Evolutionary conservation across 2,888 invertebrate species (phyloP), one percentile per base, ranked within the genome.

Genomic region (Plebejus argus): DNA sequence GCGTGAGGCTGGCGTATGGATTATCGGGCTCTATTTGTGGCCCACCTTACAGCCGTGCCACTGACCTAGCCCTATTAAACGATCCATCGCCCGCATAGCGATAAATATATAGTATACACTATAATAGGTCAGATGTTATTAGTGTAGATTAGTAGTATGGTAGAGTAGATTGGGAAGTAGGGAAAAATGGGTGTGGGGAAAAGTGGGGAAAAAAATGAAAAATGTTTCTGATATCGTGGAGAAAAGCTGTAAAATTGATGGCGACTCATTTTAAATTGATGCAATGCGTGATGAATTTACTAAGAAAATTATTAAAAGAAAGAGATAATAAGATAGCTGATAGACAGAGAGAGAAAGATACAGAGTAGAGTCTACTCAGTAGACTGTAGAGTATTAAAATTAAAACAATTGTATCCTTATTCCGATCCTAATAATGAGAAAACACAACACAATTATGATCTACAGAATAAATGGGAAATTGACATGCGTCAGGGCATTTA

Each of bases 31-130:
- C 45, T 75, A 75, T 75, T 61, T 75, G 74, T 53, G 76, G 76
- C 79, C 79, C 77, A 70, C 79, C 76, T 76, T 70, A 76, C 80
- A 79, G 76, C 76, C 80, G 81, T 80, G 80, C 82, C 80, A 82
- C 80, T 83, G 83, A 81, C 83, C 83, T 83, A 81, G 83, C 83
- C 80, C 82, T 78, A 79, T 80, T 81, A 82, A 83, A 70, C 10
- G 70, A 71, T 53, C 77, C 76, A 56, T 72, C 72, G 72, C 72
- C 61, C 58, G 33, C 77, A 18, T 23, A 77, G 15, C 23, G 23
- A 53, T n/a, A n/a, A n/a, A n/a, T n/a, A n/a, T n/a, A 28, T 28
- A 28, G 28, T 71, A 56, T 58, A 56, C 18, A 49, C 49, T 12
- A 49, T 39, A 49, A 49, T 39, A 49, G 49, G 5, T 18, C 49